phyloP scores from a whole-genome alignment of 2,797 vertebrate species.

The Chelonia mydas region DNA sequence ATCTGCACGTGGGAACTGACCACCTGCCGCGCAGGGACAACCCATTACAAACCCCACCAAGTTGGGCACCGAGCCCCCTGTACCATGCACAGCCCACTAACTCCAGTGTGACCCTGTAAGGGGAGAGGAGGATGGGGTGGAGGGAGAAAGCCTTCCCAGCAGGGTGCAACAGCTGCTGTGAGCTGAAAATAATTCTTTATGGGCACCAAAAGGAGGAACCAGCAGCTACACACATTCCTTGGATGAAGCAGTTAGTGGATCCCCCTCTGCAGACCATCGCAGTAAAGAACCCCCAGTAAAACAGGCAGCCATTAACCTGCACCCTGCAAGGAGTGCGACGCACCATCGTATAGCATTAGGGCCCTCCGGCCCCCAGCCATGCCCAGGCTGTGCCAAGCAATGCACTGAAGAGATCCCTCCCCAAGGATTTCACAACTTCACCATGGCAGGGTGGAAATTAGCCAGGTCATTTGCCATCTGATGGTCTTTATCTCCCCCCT shows the following conservation, averaged over 20 bases:
- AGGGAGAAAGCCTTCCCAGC: neutral
- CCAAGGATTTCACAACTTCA: too few species aligned
- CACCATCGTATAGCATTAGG: neutral
- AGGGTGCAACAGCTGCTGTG: neutral
- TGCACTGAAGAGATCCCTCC: accelerated
- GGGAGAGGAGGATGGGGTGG: neutral
- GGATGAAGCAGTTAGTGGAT: neutral
- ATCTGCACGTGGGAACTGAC: accelerated
- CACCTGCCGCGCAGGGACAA: neutral
- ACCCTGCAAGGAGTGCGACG: neutral
- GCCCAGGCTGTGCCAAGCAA: neutral
- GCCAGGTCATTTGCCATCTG: neutral
- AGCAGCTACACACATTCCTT: neutral
- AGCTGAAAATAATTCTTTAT: neutral
- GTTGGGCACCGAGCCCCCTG: neutral
- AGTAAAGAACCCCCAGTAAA: neutral
- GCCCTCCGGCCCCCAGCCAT: neutral
- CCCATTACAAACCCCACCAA: neutral
- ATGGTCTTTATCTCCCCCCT: neutral
- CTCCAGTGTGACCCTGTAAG: neutral
- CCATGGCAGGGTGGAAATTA: neutral
- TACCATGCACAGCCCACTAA: neutral
- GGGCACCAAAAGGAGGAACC: neutral
- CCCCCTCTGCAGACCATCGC: neutral
- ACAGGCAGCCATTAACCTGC: neutral